Evolutionary conservation across 2,888 invertebrate species (phyloP).

Genomic region (Tetragnatha montana): DNA sequence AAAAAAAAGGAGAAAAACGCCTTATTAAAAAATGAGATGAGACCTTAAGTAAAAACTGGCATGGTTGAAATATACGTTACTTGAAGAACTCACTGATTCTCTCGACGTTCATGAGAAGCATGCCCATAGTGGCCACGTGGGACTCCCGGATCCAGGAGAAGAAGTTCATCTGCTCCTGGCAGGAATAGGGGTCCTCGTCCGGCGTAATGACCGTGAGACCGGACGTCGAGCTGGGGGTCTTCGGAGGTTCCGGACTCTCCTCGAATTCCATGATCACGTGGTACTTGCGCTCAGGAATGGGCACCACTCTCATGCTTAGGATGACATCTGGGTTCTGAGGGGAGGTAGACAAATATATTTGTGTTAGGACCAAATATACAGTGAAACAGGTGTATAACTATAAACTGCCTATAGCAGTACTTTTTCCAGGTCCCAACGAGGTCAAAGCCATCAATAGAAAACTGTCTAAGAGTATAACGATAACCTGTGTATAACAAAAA

Average conservation of each 20-base stretch:
- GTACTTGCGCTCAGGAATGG: slow-evolving; percentile 65
- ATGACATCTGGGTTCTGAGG: slow-evolving; percentile 63
- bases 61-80: not conserved
- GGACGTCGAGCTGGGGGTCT: slow-evolving; percentile 30
- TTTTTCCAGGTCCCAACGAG: too few relatives aligned
- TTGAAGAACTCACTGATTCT: slow-evolving; percentile 47
- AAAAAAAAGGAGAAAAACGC: not conserved
- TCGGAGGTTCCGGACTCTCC: slow-evolving; percentile 40
- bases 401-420: too few relatives aligned
- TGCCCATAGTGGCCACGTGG: slow-evolving; percentile 37
- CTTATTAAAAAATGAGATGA: not conserved
- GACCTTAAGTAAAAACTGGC: too few relatives aligned
- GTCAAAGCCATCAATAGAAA: too few relatives aligned
- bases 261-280: slow-evolving; percentile 66
- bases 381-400: too few relatives aligned
- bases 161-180: slow-evolving; percentile 31
- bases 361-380: not conserved
- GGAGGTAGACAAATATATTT: not conserved
- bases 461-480: too few relatives aligned
- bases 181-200: not conserved
- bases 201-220: slow-evolving; percentile 42
- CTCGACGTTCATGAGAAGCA: slow-evolving; percentile 63
- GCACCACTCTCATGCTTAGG: slow-evolving; percentile 55
- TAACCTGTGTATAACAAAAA: too few relatives aligned
- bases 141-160: slow-evolving; percentile 56